Conservation (phyloP, 2,113 vertebrate species). For the Eonycteris spelaea region DNA sequence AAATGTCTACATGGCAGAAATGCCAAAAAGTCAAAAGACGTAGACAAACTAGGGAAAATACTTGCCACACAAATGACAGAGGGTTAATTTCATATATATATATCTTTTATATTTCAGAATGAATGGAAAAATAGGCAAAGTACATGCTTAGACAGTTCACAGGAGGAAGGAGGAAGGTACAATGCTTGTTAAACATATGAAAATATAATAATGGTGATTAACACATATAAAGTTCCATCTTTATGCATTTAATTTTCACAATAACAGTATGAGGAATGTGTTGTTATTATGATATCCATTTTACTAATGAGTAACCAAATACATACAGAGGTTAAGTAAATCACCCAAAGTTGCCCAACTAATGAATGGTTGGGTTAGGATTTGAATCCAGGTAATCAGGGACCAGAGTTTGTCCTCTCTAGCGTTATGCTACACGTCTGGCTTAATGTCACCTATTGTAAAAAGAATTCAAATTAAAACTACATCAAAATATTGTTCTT, state of each 20-base stretch:
- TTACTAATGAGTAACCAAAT: background rate
- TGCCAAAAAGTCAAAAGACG: background rate
- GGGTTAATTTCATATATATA: background rate
- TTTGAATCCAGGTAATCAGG: background rate
- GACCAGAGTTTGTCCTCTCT: background rate
- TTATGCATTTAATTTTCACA: background rate
- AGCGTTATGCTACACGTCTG: background rate
- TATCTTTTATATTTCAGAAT: background rate
- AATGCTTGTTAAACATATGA: background rate
- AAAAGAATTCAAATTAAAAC: background rate
- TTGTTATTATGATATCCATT: background rate
- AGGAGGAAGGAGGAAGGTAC: background rate
- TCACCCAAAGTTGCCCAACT: background rate
- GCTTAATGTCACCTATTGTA: background rate
- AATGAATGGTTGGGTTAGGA: background rate
- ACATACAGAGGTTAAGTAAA: background rate
- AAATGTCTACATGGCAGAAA: background rate
- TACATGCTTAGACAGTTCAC: background rate
- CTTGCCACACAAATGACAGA: background rate
- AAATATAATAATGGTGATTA: background rate
- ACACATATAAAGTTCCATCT: background rate
- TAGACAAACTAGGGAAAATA: background rate
- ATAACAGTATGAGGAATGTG: background rate
- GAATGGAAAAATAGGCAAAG: background rate
- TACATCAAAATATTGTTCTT: background rate